Conservation (phyloP, 2,113 vertebrate species). For the Pterophyllum scalare region DNA sequence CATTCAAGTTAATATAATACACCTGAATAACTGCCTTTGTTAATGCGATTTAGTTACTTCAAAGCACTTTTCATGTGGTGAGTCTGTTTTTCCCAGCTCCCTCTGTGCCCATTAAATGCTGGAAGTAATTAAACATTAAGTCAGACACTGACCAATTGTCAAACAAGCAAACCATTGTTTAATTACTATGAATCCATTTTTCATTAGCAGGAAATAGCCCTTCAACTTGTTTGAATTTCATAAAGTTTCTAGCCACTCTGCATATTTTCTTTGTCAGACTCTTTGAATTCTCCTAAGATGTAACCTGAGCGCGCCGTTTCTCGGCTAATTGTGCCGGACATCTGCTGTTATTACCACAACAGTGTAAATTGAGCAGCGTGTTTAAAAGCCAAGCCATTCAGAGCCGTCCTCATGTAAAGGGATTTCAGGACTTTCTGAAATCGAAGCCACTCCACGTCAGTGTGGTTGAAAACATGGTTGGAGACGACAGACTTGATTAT, state of each 20-base stretch:
- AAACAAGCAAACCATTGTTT: slow-evolving; percentile 11
- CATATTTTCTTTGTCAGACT: background rate
- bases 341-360: slow-evolving; percentile 22
- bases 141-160: background rate
- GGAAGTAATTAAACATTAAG: slow-evolving; percentile 4
- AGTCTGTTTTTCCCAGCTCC: background rate
- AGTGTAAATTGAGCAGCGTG: slow-evolving; percentile 24
- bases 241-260: background rate
- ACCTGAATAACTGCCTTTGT: slow-evolving; percentile 34
- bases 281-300: background rate
- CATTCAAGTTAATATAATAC: slow-evolving; percentile 30
- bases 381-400: slow-evolving; percentile 12
- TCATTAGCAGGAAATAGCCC: background rate
- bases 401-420: slow-evolving; percentile 12
- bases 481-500: slow-evolving; percentile 61
- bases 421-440: slow-evolving; percentile 41
- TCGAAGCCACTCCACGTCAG: slow-evolving; percentile 47
- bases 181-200: slow-evolving; percentile 7
- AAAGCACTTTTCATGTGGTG: slow-evolving; percentile 37
- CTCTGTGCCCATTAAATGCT: slow-evolving; percentile 14
- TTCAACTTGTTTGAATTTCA: background rate
- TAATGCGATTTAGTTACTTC: slow-evolving; percentile 32
- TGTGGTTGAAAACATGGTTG: slow-evolving; percentile 39
- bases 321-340: slow-evolving; percentile 30
- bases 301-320: background rate